A percentile compares a stretch with the other conserved stretches of the same genome.
phyloP scores from a whole-genome alignment of 64 coral and sea anemone genomes.

The Actinia tenebrosa region DNA sequence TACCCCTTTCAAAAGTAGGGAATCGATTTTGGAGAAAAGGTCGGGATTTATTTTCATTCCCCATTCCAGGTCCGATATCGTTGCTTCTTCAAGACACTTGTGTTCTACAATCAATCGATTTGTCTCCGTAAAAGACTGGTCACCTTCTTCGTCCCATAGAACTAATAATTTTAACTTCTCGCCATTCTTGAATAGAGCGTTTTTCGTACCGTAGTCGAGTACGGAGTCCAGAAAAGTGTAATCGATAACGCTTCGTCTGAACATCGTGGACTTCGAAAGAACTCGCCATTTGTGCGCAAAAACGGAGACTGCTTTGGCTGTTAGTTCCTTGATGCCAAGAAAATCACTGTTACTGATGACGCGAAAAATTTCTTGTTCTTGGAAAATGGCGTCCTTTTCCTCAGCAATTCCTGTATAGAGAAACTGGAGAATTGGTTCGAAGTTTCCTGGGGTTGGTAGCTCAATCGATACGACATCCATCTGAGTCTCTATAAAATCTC shows the following conservation, averaged over 20 bases:
- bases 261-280: slow-evolving; percentile 56
- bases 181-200: slow-evolving; percentile 67
- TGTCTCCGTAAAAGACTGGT: slow-evolving; percentile 40
- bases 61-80: slow-evolving; percentile 80
- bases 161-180: slow-evolving; percentile 82
- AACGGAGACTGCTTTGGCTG: slow-evolving; percentile 45
- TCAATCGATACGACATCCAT: slow-evolving; percentile 86
- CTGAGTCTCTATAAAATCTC: slow-evolving; percentile 60
- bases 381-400: slow-evolving; percentile 47
- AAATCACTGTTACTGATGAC: slow-evolving; percentile 83
- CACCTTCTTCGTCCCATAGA: slow-evolving; percentile 82
- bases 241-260: slow-evolving; percentile 76
- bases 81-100: slow-evolving; percentile 68
- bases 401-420: slow-evolving; percentile 76
- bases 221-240: slow-evolving; percentile 63
- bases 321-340: slow-evolving; percentile 71
- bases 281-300: slow-evolving; percentile 90
- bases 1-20: slow-evolving; percentile 53
- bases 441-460: slow-evolving; percentile 63
- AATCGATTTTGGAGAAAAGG: slow-evolving; percentile 58
- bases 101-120: slow-evolving; percentile 61
- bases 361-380: slow-evolving; percentile 74
- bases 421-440: slow-evolving; percentile 79
- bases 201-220: slow-evolving; percentile 79
- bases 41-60: slow-evolving; percentile 61